Evolutionary conservation across 2,797 vertebrate species (phyloP), one percentile per base, ranked within the genome.

Genomic region (Gadopsis marmoratus): DNA sequence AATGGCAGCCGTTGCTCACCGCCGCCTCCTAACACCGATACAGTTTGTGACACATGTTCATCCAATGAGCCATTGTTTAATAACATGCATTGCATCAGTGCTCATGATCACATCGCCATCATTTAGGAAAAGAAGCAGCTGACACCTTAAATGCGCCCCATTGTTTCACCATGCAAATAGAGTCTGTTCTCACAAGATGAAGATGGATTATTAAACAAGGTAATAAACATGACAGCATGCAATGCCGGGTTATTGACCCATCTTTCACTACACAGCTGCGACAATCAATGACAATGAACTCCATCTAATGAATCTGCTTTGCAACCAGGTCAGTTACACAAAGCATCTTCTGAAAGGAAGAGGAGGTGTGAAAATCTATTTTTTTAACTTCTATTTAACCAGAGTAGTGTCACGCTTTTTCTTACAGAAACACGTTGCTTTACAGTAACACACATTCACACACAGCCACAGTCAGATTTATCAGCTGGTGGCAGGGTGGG

Each of bases 201-300:
- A 83, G 83, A 82, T 61, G 64, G 83, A 89, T 78, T 16, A 70
- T 87, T 64, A 83, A 80, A 90, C 74, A 79, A 79, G 72, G 75
- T 56, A 76, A 76, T 88, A 86, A 91, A 89, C 81, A 85, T 64
- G 84, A 70, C 59, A 76, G 78, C 77, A 58, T 74, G 85, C 47
- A 11, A 31, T n/a, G 74, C 4, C 17, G 17, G 51, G 51, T 86
- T 86, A 86, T 83, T 85, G 85, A 87, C 86, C 74, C 71, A 80
- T 88, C 73, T 69, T 70, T 91, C 78, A 79, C 47, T 11, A 26
- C 66, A 71, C 82, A 81, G 88, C 88, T 82, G 71, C 61, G 76
- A 73, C 50, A 87, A 87, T 84, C 83, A 78, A 53, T 76, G 80
- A 67, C 54, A 67, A 72, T 63, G 50, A 77, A 81, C 72, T 67